Conservation (phyloP, 1,140 invertebrate genomes). For the Bombus superbus region DNA sequence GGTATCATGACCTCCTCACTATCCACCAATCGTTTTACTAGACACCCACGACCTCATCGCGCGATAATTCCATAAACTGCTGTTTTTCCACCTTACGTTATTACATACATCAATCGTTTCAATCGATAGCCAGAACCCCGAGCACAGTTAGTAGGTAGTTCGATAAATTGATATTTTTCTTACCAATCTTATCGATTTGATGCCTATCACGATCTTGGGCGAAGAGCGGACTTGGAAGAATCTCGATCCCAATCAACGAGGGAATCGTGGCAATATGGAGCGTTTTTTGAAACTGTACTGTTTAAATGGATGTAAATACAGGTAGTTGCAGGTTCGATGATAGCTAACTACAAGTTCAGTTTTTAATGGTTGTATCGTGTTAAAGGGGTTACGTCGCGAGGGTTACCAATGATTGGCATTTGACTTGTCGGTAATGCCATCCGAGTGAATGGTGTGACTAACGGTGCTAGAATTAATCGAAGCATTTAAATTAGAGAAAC, state of each 20-base stretch:
- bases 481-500: no score
- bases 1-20: conserved; percentile 68
- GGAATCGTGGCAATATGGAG: neutral
- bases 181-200: neutral
- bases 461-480: no score
- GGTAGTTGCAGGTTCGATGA: neutral
- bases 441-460: no score
- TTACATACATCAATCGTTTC: neutral
- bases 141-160: no score
- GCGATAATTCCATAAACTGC: neutral
- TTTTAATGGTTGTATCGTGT: neutral
- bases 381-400: no score
- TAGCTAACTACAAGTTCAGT: neutral
- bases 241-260: neutral
- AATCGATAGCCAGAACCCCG: no score
- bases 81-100: neutral
- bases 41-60: conserved; percentile 32
- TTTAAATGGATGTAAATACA: neutral
- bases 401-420: no score
- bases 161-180: neutral
- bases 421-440: no score
- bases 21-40: conserved; percentile 53
- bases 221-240: neutral
- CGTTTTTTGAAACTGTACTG: neutral
- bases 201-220: neutral